These are phyloP conservation scores for Cassiopea xamachana DNA, from an alignment of 30 jellyfish, hydroid and myxozoan genomes.

Conservation along the genomic window DNA sequence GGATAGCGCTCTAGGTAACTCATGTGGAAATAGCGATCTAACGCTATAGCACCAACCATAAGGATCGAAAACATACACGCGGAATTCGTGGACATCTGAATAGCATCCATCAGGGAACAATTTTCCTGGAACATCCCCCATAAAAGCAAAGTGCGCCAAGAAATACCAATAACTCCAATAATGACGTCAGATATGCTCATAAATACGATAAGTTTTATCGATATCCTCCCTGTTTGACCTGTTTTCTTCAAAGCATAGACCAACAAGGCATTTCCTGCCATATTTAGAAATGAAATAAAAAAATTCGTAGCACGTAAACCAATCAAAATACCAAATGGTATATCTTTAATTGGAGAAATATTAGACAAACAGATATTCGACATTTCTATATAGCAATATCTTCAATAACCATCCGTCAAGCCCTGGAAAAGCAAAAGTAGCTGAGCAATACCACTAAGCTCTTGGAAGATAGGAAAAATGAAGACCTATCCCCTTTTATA, in stretches of 20 bases:
- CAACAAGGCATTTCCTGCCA: constrained; percentile 3
- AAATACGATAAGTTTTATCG: constrained; percentile 10
- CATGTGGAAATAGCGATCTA: constrained; percentile 61
- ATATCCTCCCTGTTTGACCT: constrained; percentile 8
- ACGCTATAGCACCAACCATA: constrained; percentile 16
- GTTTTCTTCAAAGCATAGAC: constrained; percentile 34
- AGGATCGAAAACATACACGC: background rate
- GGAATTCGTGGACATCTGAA: background rate
- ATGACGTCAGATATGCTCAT: constrained; percentile 32
- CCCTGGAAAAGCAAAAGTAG: background rate
- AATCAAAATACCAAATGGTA: background rate
- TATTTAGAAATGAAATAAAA: constrained; percentile 13
- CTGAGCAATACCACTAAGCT: background rate
- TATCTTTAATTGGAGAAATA: background rate
- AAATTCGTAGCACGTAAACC: background rate
- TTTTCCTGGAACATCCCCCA: background rate
- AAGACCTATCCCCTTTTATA: too few species aligned
- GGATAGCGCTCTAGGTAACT: constrained; percentile 16
- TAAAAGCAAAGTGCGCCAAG: background rate
- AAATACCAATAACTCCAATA: background rate
- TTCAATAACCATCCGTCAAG: background rate
- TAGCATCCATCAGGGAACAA: background rate
- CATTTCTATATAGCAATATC: background rate
- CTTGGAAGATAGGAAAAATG: background rate
- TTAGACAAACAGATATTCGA: background rate